Percentiles rank a stretch among this genome's conserved stretches.
Conservation (phyloP, 2,113 vertebrate genomes). For the Turdus rufiventris region DNA sequence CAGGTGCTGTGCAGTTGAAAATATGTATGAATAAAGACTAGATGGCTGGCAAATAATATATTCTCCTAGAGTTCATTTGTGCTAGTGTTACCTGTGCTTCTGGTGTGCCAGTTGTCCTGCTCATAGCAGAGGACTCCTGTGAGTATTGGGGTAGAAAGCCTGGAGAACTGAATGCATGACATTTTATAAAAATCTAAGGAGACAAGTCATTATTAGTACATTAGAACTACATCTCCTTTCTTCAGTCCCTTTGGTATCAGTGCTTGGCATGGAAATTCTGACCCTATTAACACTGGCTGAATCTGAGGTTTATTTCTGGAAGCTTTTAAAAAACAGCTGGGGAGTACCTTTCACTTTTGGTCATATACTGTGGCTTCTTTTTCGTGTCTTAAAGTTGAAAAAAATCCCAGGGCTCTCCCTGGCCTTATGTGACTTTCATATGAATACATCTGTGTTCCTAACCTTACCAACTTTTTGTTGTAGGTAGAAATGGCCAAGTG, state of each 20-base stretch:
- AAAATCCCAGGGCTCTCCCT: background rate
- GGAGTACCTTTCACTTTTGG: constrained; percentile 30
- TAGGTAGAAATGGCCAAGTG: background rate
- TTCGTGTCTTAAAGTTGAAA: background rate
- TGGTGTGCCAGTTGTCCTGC: background rate
- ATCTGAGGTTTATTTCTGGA: constrained; percentile 24
- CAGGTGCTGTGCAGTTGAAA: background rate
- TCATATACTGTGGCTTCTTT: background rate
- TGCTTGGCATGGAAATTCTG: constrained; percentile 40
- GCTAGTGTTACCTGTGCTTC: background rate
- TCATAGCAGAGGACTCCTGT: background rate
- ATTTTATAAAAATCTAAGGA: background rate
- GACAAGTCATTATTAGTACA: constrained; percentile 9
- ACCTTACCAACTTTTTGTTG: background rate
- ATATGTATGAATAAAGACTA: background rate
- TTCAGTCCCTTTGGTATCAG: background rate
- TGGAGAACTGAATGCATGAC: background rate
- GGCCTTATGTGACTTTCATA: constrained; percentile 9
- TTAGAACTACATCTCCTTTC: constrained; percentile 6
- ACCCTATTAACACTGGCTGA: background rate
- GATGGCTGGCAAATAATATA: background rate
- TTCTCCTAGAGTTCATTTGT: background rate
- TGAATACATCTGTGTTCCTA: background rate
- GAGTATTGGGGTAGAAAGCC: background rate
- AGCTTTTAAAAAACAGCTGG: constrained; percentile 40